Conservation (phyloP, 2,888 invertebrate genomes). For the Strigamia crassipes region DNA sequence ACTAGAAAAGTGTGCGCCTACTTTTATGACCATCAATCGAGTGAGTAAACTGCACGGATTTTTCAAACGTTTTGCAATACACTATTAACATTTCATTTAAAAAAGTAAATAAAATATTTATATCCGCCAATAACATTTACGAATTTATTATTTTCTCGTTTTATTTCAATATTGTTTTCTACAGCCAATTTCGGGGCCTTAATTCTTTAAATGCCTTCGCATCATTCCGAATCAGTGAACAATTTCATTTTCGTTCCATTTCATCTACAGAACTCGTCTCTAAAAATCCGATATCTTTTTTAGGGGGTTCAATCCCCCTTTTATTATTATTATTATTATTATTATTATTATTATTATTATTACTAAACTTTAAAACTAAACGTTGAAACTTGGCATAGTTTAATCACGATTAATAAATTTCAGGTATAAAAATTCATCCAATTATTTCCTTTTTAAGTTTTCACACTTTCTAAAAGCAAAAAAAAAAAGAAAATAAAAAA, state of each 20-base stretch:
- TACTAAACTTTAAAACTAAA: background rate
- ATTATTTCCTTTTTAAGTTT: background rate
- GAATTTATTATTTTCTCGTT: background rate
- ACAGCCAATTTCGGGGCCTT: background rate
- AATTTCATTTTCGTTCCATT: slow-evolving; percentile 15
- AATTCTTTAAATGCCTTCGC: slow-evolving; percentile 1
- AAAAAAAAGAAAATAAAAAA: no score
- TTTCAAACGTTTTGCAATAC: background rate
- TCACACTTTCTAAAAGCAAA: no score
- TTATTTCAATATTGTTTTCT: background rate
- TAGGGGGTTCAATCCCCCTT: background rate
- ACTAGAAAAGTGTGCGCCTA: background rate
- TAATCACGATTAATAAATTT: background rate
- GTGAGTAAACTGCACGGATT: slow-evolving; percentile 16
- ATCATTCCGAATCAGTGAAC: background rate
- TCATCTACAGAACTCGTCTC: background rate
- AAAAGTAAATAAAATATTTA: no score
- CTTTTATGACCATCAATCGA: background rate
- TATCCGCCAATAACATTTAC: no score
- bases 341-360: no score
- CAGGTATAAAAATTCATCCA: background rate
- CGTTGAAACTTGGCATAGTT: background rate
- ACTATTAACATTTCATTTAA: background rate
- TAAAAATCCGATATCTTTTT: slow-evolving; percentile 1
- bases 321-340: background rate